Evolutionary conservation across 2,113 vertebrate genomes (phyloP), one percentile per base, ranked within the genome.

Genomic region (Trematocara variabile): DNA sequence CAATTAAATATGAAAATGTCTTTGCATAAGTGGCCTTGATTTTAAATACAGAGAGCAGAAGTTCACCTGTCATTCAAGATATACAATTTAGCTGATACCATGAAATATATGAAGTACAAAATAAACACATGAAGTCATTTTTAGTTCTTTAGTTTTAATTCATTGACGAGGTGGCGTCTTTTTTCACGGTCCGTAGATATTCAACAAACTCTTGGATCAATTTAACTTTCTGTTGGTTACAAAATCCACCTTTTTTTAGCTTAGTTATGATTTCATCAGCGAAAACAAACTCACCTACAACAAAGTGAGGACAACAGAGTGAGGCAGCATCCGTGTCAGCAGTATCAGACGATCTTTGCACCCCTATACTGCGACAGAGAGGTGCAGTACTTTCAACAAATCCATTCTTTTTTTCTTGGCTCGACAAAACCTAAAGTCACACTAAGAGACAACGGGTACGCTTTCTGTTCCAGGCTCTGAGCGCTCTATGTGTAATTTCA

Each of bases 111-210:
- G 63, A 41, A 41, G n/a, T 22, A 4, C 11, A 22, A 68, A 68
- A 41, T 68, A 41, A 41, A 68, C 34, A 39, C n/a, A 68, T n/a
- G 37, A 41, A 65, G 60, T 65, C 2, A n/a, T 1, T 65, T 39
- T 39, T 37, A 63, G 58, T 63, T 63, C 14, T 60, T 60, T 60
- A 18, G 56, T 63, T 63, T 4, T 1, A 63, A 65, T 39, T 65
- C 33, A 65, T 65, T 0, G 3, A 41, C 1, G 3, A 68, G 63
- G 11, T 68, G 63, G 11, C 4, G 0, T 41, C 37, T 68, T 22
- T 41, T 41, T 68, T 68, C 11, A 39, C 34, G 0, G 2, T 0
- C 34, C 0, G 0, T 22, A 68, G 63, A 8, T 68, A 39, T 68
- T 41, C 63, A 68, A 0, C 33, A 20, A 68, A 39, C 63, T 14